Conservation (phyloP, 2,113 vertebrate genomes). For the Phyllostomus hastatus region DNA sequence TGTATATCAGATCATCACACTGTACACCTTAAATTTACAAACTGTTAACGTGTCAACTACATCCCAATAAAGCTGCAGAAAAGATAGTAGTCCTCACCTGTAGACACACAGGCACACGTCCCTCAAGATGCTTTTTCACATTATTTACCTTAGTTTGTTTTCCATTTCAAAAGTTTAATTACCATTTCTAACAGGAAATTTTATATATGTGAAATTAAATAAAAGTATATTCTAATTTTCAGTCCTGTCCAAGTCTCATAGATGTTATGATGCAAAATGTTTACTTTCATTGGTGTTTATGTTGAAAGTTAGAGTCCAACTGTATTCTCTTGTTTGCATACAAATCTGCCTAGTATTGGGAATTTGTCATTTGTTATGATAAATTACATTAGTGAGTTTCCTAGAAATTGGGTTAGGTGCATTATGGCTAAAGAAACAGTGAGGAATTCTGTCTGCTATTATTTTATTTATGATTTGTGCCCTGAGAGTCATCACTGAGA, state of each 20-base stretch:
- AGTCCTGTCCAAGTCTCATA: neutral
- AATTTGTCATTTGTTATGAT: neutral
- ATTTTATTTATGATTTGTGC: neutral
- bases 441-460: neutral
- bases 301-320: neutral
- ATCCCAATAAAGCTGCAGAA: neutral
- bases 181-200: neutral
- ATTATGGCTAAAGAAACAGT: neutral
- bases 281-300: neutral
- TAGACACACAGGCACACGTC: no score
- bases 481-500: neutral
- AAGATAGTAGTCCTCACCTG: neutral
- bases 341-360: neutral
- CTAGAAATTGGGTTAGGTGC: neutral
- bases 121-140: neutral
- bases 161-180: neutral
- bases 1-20: neutral
- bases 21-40: neutral
- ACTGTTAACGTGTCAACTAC: neutral
- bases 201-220: neutral
- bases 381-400: neutral
- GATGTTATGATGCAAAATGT: neutral
- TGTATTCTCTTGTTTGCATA: neutral
- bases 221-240: neutral
- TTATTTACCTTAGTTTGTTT: neutral